Evolutionary conservation across 2,113 vertebrate species (phyloP).

Genomic region (Eptesicus fuscus): DNA sequence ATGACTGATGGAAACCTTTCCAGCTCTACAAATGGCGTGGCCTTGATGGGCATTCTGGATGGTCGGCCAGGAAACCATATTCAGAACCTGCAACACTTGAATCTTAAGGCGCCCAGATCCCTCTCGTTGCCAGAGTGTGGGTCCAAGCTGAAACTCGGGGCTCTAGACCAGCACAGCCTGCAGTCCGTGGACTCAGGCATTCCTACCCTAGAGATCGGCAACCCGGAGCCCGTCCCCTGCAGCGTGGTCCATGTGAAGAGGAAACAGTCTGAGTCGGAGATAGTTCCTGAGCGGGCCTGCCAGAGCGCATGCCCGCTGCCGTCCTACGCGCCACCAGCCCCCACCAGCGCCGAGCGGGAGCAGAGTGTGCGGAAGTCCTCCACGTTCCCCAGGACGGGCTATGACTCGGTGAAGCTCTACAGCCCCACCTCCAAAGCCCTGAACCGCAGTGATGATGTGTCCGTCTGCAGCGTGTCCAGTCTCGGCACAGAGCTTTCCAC

Average conservation of each 20-base stretch:
- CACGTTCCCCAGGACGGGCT: constrained; percentile 88
- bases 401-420: constrained; percentile 84
- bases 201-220: constrained; percentile 92
- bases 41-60: constrained; percentile 75
- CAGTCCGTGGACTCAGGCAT: constrained; percentile 94
- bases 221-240: constrained; percentile 87
- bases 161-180: constrained; percentile 84
- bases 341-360: constrained; percentile 78
- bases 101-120: constrained; percentile 14
- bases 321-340: constrained; percentile 62
- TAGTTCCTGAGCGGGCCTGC: constrained; percentile 75
- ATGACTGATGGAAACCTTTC: constrained; percentile 75
- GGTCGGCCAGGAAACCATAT: constrained; percentile 51
- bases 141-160: constrained; percentile 67
- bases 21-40: constrained; percentile 77
- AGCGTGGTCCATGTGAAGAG: constrained; percentile 65
- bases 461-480: constrained; percentile 92
- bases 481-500: constrained; percentile 93
- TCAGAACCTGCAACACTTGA: constrained; percentile 66
- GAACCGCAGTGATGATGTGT: constrained; percentile 89
- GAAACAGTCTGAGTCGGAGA: constrained; percentile 70
- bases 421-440: constrained; percentile 81
- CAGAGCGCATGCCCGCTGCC: constrained; percentile 73
- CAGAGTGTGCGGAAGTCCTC: constrained; percentile 85
- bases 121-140: constrained; percentile 68